Evolutionary conservation across 2,888 invertebrate species (phyloP).

Genomic region (Parelbella ahira): DNA sequence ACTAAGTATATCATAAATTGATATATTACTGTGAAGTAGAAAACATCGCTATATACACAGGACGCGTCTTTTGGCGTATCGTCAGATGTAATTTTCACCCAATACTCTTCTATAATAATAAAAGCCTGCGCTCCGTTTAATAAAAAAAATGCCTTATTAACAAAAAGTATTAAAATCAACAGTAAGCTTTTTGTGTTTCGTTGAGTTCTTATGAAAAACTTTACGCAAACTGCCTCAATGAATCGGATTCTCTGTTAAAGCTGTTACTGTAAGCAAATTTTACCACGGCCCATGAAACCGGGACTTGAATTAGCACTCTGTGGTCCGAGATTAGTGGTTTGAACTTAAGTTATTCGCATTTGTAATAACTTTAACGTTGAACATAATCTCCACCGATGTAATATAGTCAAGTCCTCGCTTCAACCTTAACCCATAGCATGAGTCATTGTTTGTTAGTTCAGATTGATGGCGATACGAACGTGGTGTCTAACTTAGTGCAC

Average conservation of each 20-base stretch:
- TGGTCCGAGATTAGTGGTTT: constrained; percentile 12
- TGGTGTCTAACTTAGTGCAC: constrained; percentile 63
- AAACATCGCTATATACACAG: constrained; percentile 50
- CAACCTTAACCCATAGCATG: constrained; percentile 68
- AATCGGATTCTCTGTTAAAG: constrained; percentile 31
- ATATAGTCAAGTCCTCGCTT: constrained; percentile 50
- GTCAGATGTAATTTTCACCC: constrained; percentile 80
- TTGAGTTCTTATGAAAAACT: constrained; percentile 52
- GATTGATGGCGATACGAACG: constrained; percentile 47
- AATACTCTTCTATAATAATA: constrained; percentile 71
- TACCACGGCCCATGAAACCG: constrained; percentile 45
- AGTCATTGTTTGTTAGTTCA: constrained; percentile 59
- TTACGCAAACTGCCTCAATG: constrained; percentile 57
- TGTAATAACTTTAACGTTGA: constrained; percentile 1
- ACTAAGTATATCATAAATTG: constrained; percentile 62
- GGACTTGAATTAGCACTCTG: constrained; percentile 44
- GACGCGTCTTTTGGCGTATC: constrained; percentile 60
- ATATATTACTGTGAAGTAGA: constrained; percentile 58
- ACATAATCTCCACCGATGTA: constrained; percentile 16
- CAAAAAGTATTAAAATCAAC: constrained; percentile 50
- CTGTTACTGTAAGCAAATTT: constrained; percentile 39
- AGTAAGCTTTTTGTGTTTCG: constrained; percentile 65
- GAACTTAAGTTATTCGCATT: neutral
- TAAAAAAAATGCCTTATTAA: constrained; percentile 72
- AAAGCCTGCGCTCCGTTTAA: constrained; percentile 67